Percentiles rank a stretch among this genome's conserved stretches.
Evolutionary conservation across 2,113 vertebrate genomes (phyloP).

Genomic region (Eonycteris spelaea): DNA sequence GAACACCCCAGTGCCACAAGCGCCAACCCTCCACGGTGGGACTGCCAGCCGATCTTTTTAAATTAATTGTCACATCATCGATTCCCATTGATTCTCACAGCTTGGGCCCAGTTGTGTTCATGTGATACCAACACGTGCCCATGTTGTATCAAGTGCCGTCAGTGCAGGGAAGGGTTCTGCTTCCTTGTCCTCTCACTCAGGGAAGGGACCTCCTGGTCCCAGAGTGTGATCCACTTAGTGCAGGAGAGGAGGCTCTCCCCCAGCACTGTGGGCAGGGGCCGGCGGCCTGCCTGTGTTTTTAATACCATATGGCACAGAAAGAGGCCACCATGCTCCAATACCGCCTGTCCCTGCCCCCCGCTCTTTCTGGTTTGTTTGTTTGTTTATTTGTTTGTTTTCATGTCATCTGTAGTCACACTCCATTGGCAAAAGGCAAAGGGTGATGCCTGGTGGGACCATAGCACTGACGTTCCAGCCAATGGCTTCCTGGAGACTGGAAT

Average conservation of each 20-base stretch:
- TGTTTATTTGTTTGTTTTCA: neutral
- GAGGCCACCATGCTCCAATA: neutral
- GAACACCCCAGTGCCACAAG: neutral
- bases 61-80: neutral
- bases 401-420: neutral
- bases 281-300: slow-evolving; percentile 23
- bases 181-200: neutral
- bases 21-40: neutral
- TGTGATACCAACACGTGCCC: neutral
- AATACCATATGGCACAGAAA: neutral
- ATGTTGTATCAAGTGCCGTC: neutral
- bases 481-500: neutral
- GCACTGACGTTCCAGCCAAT: neutral
- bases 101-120: slow-evolving; percentile 31
- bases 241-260: neutral
- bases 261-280: neutral
- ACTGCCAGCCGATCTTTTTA: neutral
- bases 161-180: neutral
- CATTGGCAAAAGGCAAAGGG: neutral
- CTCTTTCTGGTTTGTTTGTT: neutral
- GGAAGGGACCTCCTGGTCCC: neutral
- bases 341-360: neutral
- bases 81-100: slow-evolving; percentile 46
- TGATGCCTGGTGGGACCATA: neutral
- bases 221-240: neutral